A percentile compares a stretch with the other conserved stretches of the same genome.
phyloP scores from a whole-genome alignment of 2,113 vertebrate species.

The Pogona vitticeps region DNA sequence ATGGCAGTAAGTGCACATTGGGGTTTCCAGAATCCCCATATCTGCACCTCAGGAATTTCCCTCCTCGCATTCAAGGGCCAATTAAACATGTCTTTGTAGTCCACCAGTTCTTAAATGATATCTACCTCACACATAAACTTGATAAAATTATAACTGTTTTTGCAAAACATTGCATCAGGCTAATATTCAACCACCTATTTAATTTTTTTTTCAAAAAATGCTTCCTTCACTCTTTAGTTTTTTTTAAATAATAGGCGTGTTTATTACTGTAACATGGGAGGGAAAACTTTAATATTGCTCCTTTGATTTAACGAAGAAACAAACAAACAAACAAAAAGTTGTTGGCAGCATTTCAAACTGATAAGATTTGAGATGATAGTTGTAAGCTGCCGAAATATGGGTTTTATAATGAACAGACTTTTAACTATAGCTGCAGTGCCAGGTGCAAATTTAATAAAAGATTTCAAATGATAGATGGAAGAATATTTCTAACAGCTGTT shows the following conservation, averaged over 20 bases:
- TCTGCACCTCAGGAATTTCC: too few species aligned
- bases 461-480: constrained; percentile 78
- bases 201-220: background rate
- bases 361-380: constrained; percentile 64
- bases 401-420: constrained; percentile 71
- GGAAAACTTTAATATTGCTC: constrained; percentile 25
- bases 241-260: background rate
- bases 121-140: too few species aligned
- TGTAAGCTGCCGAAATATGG: constrained; percentile 62
- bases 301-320: constrained; percentile 24
- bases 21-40: too few species aligned
- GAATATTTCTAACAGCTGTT: constrained; percentile 77
- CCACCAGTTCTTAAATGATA: too few species aligned
- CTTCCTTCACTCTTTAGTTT: constrained; percentile 17
- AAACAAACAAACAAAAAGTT: constrained; percentile 39
- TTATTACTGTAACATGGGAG: background rate
- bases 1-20: too few species aligned
- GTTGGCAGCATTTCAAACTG: constrained; percentile 52
- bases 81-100: too few species aligned
- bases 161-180: background rate
- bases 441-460: constrained; percentile 83
- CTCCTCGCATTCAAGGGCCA: too few species aligned
- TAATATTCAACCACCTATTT: background rate
- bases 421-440: constrained; percentile 72
- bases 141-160: background rate